Percentiles rank a stretch among this genome's conserved stretches.
Conservation (phyloP, 1,140 invertebrate species). For the Lepidurus couesii region DNA sequence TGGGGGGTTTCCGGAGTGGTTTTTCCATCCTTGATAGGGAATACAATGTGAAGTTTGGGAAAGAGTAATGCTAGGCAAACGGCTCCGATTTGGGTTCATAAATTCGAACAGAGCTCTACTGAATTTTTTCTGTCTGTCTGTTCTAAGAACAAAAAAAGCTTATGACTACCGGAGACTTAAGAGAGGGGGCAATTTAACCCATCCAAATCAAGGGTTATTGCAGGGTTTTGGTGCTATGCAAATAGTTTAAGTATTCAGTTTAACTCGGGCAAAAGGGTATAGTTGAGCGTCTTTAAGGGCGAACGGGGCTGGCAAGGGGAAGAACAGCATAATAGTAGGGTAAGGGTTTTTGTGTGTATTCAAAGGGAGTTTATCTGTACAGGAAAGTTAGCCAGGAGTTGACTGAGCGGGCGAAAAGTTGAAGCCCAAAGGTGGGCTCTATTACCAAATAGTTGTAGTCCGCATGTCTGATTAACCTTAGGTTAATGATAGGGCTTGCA, state of each 20-base stretch:
- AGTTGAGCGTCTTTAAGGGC: conserved; percentile 10
- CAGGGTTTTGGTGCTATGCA: neutral
- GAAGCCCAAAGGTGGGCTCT: neutral
- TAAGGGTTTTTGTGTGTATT: neutral
- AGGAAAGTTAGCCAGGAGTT: neutral
- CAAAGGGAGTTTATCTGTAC: neutral
- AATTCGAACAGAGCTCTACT: too few relatives aligned
- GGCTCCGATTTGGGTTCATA: too few relatives aligned
- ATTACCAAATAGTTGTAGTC: conserved; percentile 22
- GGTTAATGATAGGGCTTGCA: conserved; percentile 10
- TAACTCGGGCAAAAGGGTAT: conserved; percentile 2
- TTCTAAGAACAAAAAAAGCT: neutral
- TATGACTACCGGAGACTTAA: neutral
- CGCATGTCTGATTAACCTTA: conserved; percentile 22
- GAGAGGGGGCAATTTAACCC: neutral
- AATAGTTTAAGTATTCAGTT: conserved; percentile 6
- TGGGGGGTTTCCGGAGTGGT: too few relatives aligned
- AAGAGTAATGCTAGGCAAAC: too few relatives aligned
- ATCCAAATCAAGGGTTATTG: conserved; percentile 5
- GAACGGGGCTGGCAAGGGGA: neutral
- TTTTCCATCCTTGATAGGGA: too few relatives aligned
- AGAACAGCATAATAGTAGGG: conserved; percentile 10
- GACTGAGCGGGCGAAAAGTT: neutral
- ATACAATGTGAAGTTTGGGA: too few relatives aligned
- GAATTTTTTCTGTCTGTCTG: too few relatives aligned